Base-by-base conservation (phyloP, 2,797 vertebrate species). In the Macrochelys suwanniensis region DNA sequence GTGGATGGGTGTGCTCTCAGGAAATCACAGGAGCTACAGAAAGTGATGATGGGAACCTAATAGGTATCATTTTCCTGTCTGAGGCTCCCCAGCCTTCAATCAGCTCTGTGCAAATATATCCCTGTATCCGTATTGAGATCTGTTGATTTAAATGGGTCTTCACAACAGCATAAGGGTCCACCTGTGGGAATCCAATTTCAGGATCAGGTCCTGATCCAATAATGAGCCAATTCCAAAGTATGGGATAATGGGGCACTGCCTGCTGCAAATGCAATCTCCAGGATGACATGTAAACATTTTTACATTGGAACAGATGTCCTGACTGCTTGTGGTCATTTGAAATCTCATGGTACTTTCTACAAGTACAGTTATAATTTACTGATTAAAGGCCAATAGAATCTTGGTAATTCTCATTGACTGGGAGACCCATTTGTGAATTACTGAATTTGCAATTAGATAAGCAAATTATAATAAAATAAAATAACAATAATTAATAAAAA, bases 331-430 rank as follows among this genome's bases (percentile, higher is more conserved):
- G 87, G 88, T 12, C 79, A 93, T 95, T 95, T 90, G 86, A 95
- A 96, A 93, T 91, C 90, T 92, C 82, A 79, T 87, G 96, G 87
- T 90, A 79, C 13, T 86, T 96, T 96, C 93, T 90, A 89, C 95
- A 86, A 86, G 92, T 57, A 85, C 90, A 77, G 92, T 89, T 97
- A 90, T 89, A 95, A 92, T 85, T 95, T 95, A 59, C 95, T 94
- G 83, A 94, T 97, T 93, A 89, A 95, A 86, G 79, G 80, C 87
- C 95, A 97, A 31, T 53, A 90, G 87, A 93, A 93, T 95, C 93
- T 91, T 92, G 92, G 95, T 88, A 94, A 95, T 96, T 96, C 85
- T 86, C 91, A 96, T 96, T 94, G 87, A 71, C 81, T 71, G 82
- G 91, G 13, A 68, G 65, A 71, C 19, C n/a, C n/a, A 37, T 71